These are phyloP conservation scores for Mormyrus lacerda DNA, from an alignment of 2,113 vertebrate genomes.

Conservation along the genomic window DNA sequence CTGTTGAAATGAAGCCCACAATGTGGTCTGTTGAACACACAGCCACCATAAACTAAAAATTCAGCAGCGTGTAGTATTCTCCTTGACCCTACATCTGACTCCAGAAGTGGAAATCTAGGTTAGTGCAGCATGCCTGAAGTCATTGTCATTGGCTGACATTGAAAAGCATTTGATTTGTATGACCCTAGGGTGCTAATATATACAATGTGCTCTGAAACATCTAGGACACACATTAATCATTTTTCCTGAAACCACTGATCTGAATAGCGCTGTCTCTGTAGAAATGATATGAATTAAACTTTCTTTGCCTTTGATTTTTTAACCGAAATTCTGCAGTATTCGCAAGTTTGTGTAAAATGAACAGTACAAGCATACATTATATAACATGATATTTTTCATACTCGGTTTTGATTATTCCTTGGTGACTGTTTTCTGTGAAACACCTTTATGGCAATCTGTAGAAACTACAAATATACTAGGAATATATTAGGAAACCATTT, in stretches of 20 bases:
- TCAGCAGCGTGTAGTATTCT: background rate
- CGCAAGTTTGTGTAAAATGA: background rate
- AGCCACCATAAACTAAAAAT: background rate
- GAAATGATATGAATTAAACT: background rate
- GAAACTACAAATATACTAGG: background rate
- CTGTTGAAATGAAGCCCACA: background rate
- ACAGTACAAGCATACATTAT: background rate
- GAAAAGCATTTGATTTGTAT: background rate
- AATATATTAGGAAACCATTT: background rate
- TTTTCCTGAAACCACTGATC: background rate
- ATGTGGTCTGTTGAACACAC: background rate
- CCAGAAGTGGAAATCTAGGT: constrained; percentile 17
- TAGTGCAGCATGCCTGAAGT: constrained; percentile 1
- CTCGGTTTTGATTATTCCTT: background rate
- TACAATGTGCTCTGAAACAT: constrained; percentile 12
- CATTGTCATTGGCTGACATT: constrained; percentile 23
- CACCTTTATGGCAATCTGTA: background rate
- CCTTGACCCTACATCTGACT: constrained; percentile 11
- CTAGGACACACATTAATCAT: constrained; percentile 16
- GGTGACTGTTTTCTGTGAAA: background rate
- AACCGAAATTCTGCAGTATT: background rate
- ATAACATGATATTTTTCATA: background rate
- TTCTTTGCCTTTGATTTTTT: background rate
- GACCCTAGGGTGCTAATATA: background rate
- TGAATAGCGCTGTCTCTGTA: background rate